phyloP scores from a whole-genome alignment of 2,797 vertebrate genomes.

The Taeniopygia guttata region DNA sequence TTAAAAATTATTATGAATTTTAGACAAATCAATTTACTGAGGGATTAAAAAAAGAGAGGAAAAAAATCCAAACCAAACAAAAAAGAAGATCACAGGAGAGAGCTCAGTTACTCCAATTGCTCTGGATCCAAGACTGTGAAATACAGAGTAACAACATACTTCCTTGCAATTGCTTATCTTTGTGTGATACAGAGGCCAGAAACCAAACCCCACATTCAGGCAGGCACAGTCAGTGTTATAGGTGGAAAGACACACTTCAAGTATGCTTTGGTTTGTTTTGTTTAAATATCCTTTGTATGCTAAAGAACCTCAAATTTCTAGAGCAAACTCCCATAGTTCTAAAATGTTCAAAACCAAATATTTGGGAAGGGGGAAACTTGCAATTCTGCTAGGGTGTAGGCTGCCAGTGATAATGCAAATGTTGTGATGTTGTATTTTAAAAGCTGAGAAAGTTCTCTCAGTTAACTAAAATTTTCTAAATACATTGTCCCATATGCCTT shows the following conservation, averaged over 20 bases:
- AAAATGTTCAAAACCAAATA: background rate
- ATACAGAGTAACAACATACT: background rate
- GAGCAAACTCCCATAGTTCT: background rate
- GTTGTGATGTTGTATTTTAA: background rate
- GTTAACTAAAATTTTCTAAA: slow-evolving; percentile 2
- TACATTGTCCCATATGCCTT: background rate
- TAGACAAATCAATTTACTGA: background rate
- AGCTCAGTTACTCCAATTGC: background rate
- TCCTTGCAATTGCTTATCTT: background rate
- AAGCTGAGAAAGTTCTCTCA: background rate
- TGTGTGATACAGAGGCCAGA: background rate
- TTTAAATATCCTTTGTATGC: background rate
- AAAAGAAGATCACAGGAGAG: background rate
- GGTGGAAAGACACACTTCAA: background rate
- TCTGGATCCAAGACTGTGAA: background rate
- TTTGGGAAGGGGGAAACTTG: background rate
- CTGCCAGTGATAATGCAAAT: background rate
- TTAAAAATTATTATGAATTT: background rate
- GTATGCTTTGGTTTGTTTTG: background rate
- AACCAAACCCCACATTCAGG: background rate
- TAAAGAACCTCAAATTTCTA: background rate
- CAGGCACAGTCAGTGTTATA: background rate
- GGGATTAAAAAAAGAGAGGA: background rate
- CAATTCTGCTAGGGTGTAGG: background rate
- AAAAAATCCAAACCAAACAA: background rate